These are phyloP conservation scores for Danio albolineatus DNA, from an alignment of 2,797 vertebrate genomes.

Conservation along the genomic window DNA sequence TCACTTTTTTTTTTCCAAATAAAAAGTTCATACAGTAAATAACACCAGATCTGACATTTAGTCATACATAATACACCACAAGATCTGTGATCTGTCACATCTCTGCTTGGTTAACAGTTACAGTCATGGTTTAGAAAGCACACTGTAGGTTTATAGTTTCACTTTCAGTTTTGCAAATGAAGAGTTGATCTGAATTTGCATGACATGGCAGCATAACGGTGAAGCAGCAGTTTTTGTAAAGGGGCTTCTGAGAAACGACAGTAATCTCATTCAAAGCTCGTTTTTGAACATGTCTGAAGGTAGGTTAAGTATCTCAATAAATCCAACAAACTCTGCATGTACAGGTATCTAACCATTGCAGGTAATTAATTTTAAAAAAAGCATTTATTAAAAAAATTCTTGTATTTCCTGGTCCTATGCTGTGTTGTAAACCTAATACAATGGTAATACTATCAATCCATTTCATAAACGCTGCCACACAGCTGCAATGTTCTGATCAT, in stretches of 20 bases:
- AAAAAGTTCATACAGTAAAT: not conserved
- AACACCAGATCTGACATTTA: not conserved
- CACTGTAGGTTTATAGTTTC: conserved; percentile 40
- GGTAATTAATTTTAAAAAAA: not conserved
- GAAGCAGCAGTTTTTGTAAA: conserved; percentile 22
- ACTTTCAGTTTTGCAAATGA: conserved; percentile 42
- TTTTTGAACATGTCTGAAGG: conserved; percentile 10
- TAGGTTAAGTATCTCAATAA: not conserved
- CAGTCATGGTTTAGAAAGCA: conserved; percentile 11
- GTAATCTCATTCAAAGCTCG: not conserved
- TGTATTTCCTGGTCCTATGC: conserved; percentile 6
- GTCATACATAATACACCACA: not conserved
- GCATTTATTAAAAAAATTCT: not conserved
- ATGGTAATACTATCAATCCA: too few relatives aligned
- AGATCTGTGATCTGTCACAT: not conserved
- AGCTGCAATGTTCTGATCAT: not conserved
- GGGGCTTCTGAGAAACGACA: not conserved
- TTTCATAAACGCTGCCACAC: not conserved
- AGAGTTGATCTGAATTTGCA: conserved; percentile 44
- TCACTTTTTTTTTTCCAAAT: too few relatives aligned
- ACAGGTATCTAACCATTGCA: not conserved
- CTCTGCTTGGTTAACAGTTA: conserved; percentile 9
- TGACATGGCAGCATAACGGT: conserved; percentile 16
- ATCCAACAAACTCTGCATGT: not conserved
- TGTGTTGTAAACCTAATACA: not conserved